Percentiles rank a stretch among this genome's conserved stretches.
Conservation (phyloP, 2,113 vertebrate genomes). For the Rutilus rutilus region DNA sequence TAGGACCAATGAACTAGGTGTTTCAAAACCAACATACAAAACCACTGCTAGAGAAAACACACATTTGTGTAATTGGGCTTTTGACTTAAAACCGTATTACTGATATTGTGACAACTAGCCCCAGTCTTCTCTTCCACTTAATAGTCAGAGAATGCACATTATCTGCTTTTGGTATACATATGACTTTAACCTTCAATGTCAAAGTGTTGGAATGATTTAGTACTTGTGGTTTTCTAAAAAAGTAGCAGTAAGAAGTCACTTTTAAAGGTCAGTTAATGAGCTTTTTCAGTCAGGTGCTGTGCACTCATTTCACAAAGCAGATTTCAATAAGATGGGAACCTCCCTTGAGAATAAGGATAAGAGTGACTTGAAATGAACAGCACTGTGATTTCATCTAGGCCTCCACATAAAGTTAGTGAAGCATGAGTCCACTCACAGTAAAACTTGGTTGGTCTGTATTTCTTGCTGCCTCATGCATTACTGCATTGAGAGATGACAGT, state of each 20-base stretch:
- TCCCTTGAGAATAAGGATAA: constrained; percentile 33
- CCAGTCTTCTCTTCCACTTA: neutral
- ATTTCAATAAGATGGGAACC: constrained; percentile 23
- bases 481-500: neutral
- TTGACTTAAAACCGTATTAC: neutral
- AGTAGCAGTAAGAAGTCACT: neutral
- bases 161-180: neutral
- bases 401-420: constrained; percentile 39
- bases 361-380: constrained; percentile 20
- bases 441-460: constrained; percentile 31
- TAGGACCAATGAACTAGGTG: neutral
- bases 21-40: neutral
- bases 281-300: constrained; percentile 32
- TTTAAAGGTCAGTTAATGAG: constrained; percentile 31
- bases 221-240: neutral
- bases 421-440: constrained; percentile 17
- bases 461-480: constrained; percentile 31
- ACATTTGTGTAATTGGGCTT: neutral
- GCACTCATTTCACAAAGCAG: constrained; percentile 28
- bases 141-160: neutral
- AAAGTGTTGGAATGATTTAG: constrained; percentile 6
- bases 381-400: constrained; percentile 38
- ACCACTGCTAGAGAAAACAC: neutral
- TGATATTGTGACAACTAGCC: neutral
- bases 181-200: neutral